Evolutionary conservation across 2,797 vertebrate species (phyloP), one percentile per base, ranked within the genome.

Genomic region (Aphelocoma californica): DNA sequence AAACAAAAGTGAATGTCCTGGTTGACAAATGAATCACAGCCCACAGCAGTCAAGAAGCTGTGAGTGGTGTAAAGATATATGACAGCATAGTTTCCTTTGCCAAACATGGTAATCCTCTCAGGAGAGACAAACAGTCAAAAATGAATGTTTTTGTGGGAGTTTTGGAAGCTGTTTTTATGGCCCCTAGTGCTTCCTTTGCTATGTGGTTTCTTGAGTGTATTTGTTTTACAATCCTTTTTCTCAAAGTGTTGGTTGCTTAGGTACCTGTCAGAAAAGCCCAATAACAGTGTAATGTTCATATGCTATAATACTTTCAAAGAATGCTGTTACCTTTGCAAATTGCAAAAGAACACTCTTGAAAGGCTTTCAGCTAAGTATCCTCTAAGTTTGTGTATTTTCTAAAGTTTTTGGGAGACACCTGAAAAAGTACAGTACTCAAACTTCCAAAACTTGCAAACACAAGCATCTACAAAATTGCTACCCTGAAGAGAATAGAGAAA

Each of bases 61-160:
- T 20, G 54, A 84, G 34, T 80, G 48, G 48, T 38, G 10, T 57
- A 34, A 23, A 50, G 62, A 58, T 66, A 51, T 2, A 56, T 34
- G 66, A 66, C 84, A 69, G 31, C 34, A 67, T n/a, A 3, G 29
- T 77, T 90, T 47, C 64, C 60, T 77, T 90, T 87, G 81, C 81
- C 81, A 95, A 92, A 91, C 23, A 64, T 58, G 53, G 86, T 81
- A n/a, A 60, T 87, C 18, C 19, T 91, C 51, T 62, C 67, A 42
- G 56, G 34, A 82, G 64, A 90, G 78, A 54, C 36, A 82, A 69
- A 64, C 74, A 84, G 34, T 64, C 4, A 6, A 86, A 92, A 95
- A 85, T 53, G 0, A 66, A 9, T 57, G 29, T 11, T 53, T 89
- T 31, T 3, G 6, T 31, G 48, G 24, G 13, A 92, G 19, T 70